Evolutionary conservation across 2,797 vertebrate species (phyloP).

Genomic region (Pelodytes ibericus): DNA sequence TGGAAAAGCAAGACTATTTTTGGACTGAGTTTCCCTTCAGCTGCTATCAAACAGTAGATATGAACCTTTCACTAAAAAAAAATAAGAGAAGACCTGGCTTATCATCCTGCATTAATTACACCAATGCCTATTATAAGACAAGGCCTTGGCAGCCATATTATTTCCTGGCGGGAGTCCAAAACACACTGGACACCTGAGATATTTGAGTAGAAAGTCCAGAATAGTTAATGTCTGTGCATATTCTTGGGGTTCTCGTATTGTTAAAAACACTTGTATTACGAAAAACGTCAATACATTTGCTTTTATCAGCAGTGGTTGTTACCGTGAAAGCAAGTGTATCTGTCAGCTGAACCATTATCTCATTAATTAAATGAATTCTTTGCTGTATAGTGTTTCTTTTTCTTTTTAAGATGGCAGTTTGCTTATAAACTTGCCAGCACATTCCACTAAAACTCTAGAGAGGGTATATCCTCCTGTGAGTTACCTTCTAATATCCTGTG

Average conservation of each 20-base stretch:
- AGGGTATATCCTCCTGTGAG: constrained; percentile 23
- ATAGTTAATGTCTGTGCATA: not conserved
- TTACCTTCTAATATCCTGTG: too few species aligned
- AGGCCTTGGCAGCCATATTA: constrained; percentile 28
- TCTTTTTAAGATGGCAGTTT: constrained; percentile 2
- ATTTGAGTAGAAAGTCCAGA: not conserved
- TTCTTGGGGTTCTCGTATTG: constrained; percentile 40
- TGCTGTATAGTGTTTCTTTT: constrained; percentile 38
- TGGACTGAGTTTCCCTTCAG: not conserved
- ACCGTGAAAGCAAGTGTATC: constrained; percentile 50
- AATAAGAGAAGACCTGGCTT: not conserved
- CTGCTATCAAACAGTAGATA: not conserved
- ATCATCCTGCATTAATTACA: constrained; percentile 36
- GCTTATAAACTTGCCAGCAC: constrained; percentile 30
- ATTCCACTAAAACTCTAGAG: constrained; percentile 29
- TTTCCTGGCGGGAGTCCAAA: constrained; percentile 40
- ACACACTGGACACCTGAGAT: constrained; percentile 44
- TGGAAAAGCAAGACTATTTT: not conserved
- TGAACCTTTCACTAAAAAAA: not conserved
- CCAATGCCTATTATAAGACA: constrained; percentile 28
- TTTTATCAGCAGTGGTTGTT: constrained; percentile 44
- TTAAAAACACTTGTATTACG: constrained; percentile 49
- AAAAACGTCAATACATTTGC: constrained; percentile 35
- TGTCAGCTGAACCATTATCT: constrained; percentile 62
- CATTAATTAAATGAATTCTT: constrained; percentile 32